Evolutionary conservation across 1,140 invertebrate genomes (phyloP), one percentile per base, ranked within the genome.

Genomic region (Idris sp.): DNA sequence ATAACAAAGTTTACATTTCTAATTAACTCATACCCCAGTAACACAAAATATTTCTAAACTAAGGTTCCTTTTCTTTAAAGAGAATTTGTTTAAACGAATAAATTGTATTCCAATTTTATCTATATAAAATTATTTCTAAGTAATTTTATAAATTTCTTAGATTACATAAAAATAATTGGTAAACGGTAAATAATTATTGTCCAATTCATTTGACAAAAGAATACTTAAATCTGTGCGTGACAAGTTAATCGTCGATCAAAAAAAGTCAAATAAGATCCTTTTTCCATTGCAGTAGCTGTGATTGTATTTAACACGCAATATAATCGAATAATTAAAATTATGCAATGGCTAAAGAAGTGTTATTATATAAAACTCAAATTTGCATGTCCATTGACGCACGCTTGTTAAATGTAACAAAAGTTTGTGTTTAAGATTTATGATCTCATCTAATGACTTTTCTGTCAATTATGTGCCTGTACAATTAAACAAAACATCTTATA

Each of bases 281-380:
- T 33, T 2, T 33, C 11, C 31, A 2, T 8, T 4, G 4, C 8
- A 33, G 31, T 10, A n/a, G 5, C 15, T 36, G 18, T 26, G 26
- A n/a, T 31, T 14, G 4, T 9, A 5, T 44, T 26, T 46, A 28
- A 30, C 33, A 48, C 14, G 22, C 35, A 14, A 18, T 48, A 28
- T 14, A 7, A 48, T 13, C 2, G 15, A 41, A 38, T 25, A 49
- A 62, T 62, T 51, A 41, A 62, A 51, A 51, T 62, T 62, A 51
- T 51, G 58, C 46, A 49, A 51, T 33, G 36, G 4, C 15, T 25
- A 43, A 51, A 62, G 22, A 51, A 49, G 8, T n/a, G n/a, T n/a
- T 6, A 25, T 62, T 62, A 62, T 36, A 9, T 51, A n/a, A 41
- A 62, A 41, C 16, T 10, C 22, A 51, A 61, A 31, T 49, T 40